Conservation (phyloP, 2,113 vertebrate species). For the Sminthopsis crassicaudata region DNA sequence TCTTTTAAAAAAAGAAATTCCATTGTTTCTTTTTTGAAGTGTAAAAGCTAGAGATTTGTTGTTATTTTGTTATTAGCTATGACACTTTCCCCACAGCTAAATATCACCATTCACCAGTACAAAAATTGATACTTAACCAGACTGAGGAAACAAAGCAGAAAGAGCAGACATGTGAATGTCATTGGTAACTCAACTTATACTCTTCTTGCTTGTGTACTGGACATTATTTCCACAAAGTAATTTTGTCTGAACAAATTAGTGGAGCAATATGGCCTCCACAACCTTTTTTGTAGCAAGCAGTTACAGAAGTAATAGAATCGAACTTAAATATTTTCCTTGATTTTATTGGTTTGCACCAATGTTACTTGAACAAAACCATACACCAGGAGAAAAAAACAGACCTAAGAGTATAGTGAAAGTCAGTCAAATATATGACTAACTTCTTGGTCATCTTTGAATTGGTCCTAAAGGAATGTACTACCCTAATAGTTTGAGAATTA, state of each 20-base stretch:
- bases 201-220: slow-evolving; percentile 42
- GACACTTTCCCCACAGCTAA: slow-evolving; percentile 72
- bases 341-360: slow-evolving; percentile 58
- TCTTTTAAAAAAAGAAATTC: background rate
- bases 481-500: slow-evolving; percentile 23
- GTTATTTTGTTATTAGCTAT: slow-evolving; percentile 75
- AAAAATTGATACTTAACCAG: slow-evolving; percentile 54
- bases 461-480: slow-evolving; percentile 79
- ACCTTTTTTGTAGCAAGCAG: slow-evolving; percentile 34
- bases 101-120: slow-evolving; percentile 65
- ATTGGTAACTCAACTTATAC: slow-evolving; percentile 39
- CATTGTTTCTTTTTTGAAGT: slow-evolving; percentile 38
- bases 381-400: background rate
- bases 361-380: too few species aligned
- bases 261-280: slow-evolving; percentile 59
- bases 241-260: slow-evolving; percentile 61
- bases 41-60: slow-evolving; percentile 82
- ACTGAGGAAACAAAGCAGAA: slow-evolving; percentile 50
- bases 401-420: slow-evolving; percentile 77
- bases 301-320: too few species aligned
- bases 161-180: slow-evolving; percentile 49
- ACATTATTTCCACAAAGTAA: slow-evolving; percentile 52
- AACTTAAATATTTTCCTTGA: background rate
- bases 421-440: slow-evolving; percentile 71
- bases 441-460: slow-evolving; percentile 71